These are phyloP conservation scores for Aythya baeri DNA, from an alignment of 2,113 vertebrate species.

Conservation along the genomic window DNA sequence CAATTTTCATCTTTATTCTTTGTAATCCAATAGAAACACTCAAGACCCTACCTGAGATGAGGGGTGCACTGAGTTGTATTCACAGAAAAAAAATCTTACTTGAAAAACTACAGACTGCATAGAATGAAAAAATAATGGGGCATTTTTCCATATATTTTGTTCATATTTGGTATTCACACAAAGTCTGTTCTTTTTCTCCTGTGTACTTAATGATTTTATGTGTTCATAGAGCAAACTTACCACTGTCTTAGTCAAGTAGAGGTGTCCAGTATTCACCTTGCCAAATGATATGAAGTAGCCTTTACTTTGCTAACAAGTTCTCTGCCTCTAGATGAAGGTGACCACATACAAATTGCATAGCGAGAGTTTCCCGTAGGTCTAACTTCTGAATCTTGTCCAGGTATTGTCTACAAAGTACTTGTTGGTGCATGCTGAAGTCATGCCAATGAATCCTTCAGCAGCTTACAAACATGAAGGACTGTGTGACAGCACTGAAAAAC, in stretches of 20 bases:
- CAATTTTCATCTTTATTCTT: neutral
- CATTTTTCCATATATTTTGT: neutral
- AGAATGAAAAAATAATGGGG: neutral
- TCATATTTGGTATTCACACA: neutral
- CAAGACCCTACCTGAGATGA: neutral
- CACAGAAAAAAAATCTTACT: neutral
- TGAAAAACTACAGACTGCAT: neutral
- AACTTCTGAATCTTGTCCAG: neutral
- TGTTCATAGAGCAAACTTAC: neutral
- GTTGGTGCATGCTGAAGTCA: rapidly evolving
- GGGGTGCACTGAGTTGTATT: rapidly evolving
- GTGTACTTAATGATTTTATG: neutral
- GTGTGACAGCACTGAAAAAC: neutral
- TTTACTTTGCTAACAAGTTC: rapidly evolving
- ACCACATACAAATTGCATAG: neutral
- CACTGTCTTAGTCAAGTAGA: neutral
- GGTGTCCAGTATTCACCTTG: neutral
- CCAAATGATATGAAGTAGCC: neutral
- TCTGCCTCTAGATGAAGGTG: neutral
- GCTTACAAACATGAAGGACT: neutral
- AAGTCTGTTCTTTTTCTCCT: neutral
- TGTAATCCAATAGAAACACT: neutral
- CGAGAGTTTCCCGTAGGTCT: neutral
- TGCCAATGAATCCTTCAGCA: neutral
- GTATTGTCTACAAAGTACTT: neutral